Conservation (phyloP, 2,888 invertebrate genomes). For the Lamellibrachia satsuma region DNA sequence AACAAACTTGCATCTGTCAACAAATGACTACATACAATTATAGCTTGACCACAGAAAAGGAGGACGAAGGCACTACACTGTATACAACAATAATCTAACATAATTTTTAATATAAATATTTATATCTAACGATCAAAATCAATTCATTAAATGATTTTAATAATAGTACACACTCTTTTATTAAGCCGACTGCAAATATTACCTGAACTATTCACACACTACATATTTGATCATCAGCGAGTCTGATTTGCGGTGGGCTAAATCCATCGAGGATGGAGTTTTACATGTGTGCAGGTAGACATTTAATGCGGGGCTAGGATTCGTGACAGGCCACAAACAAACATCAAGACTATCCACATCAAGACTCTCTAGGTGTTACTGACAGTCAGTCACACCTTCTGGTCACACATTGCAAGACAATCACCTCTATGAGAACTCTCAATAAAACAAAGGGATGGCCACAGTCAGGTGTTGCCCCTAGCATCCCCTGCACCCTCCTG, state of each 20-base stretch:
- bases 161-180: neutral
- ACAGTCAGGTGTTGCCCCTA: neutral
- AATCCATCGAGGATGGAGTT: no score
- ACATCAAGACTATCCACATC: no score
- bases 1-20: constrained; percentile 28
- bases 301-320: neutral
- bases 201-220: no score
- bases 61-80: constrained; percentile 21
- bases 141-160: neutral
- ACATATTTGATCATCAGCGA: no score
- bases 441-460: neutral
- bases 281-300: neutral
- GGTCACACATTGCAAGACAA: neutral
- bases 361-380: no score
- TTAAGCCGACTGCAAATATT: no score
- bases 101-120: neutral
- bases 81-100: neutral
- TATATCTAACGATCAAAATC: neutral
- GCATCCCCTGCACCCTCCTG: neutral
- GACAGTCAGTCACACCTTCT: neutral
- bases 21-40: neutral
- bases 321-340: neutral
- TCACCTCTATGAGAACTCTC: neutral
- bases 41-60: neutral
- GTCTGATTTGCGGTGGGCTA: no score